phyloP scores from a whole-genome alignment of 2,113 vertebrate species.

The Barbus barbus region DNA sequence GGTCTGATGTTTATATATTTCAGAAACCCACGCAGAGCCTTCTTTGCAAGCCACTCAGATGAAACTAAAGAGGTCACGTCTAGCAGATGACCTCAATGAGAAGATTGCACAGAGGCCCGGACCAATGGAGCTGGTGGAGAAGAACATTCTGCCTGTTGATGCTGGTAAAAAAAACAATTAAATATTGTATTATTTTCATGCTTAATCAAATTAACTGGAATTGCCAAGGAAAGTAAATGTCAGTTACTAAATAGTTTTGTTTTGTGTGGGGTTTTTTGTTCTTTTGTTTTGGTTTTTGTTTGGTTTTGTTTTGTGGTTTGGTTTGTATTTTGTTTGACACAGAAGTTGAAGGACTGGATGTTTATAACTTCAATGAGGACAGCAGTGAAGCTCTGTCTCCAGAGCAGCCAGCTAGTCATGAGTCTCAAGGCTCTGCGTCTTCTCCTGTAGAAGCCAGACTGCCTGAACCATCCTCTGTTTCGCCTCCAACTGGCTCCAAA shows the following conservation, averaged over 20 bases:
- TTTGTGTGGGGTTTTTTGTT: no score
- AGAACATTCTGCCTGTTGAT: constrained; percentile 95
- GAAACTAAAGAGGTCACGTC: constrained; percentile 90
- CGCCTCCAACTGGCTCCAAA: constrained; percentile 62
- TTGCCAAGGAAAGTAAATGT: not conserved
- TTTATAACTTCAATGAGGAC: constrained; percentile 87
- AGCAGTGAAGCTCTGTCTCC: constrained; percentile 92
- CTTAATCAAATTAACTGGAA: not conserved
- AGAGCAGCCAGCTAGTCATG: constrained; percentile 93
- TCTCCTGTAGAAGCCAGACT: constrained; percentile 85
- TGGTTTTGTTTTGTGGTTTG: constrained; percentile 12
- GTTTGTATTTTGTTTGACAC: constrained; percentile 28
- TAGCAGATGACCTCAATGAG: constrained; percentile 95
- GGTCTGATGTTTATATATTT: constrained; percentile 6
- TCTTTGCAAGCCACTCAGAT: constrained; percentile 96
- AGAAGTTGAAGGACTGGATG: constrained; percentile 81
- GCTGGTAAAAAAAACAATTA: constrained; percentile 75
- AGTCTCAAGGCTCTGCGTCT: constrained; percentile 86
- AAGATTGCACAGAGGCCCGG: constrained; percentile 96
- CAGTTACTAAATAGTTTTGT: no score
- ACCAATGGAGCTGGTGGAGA: constrained; percentile 96
- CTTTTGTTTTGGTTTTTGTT: not conserved
- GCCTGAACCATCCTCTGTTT: constrained; percentile 80
- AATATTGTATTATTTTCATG: not conserved
- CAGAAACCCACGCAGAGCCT: constrained; percentile 94